Conservation (phyloP, 2,888 invertebrate species). For the Pseudoips prasinana region DNA sequence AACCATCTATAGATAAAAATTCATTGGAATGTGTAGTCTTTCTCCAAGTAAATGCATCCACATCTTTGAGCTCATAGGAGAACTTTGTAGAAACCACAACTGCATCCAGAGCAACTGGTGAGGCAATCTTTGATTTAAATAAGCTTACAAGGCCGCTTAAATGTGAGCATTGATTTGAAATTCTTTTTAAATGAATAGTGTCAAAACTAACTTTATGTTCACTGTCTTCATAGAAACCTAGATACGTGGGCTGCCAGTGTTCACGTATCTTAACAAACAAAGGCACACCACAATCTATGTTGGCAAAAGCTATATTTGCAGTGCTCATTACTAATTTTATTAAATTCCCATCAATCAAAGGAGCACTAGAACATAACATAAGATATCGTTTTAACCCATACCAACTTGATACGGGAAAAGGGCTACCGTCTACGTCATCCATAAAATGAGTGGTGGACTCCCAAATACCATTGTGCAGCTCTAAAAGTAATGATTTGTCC, state of each 20-base stretch:
- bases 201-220: slow-evolving; percentile 92
- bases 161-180: slow-evolving; percentile 91
- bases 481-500: slow-evolving; percentile 80
- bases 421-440: slow-evolving; percentile 66
- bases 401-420: slow-evolving; percentile 85
- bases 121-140: slow-evolving; percentile 94
- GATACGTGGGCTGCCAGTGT: slow-evolving; percentile 89
- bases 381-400: slow-evolving; percentile 93
- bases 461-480: slow-evolving; percentile 65
- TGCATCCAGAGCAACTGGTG: slow-evolving; percentile 82
- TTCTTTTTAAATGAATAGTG: slow-evolving; percentile 91
- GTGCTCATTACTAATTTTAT: slow-evolving; percentile 92
- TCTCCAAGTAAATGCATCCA: slow-evolving; percentile 84
- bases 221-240: slow-evolving; percentile 90
- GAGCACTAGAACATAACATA: slow-evolving; percentile 85
- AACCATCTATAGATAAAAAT: slow-evolving; percentile 72
- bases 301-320: slow-evolving; percentile 90
- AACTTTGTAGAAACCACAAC: slow-evolving; percentile 88
- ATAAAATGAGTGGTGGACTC: slow-evolving; percentile 65
- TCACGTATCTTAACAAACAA: slow-evolving; percentile 93
- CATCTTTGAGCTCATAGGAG: slow-evolving; percentile 86
- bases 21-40: slow-evolving; percentile 73
- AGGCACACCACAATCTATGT: slow-evolving; percentile 90
- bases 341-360: slow-evolving; percentile 85
- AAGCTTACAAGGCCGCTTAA: slow-evolving; percentile 91